Evolutionary conservation across 2,888 invertebrate genomes (phyloP).

Genomic region (Crepidodera aurea): DNA sequence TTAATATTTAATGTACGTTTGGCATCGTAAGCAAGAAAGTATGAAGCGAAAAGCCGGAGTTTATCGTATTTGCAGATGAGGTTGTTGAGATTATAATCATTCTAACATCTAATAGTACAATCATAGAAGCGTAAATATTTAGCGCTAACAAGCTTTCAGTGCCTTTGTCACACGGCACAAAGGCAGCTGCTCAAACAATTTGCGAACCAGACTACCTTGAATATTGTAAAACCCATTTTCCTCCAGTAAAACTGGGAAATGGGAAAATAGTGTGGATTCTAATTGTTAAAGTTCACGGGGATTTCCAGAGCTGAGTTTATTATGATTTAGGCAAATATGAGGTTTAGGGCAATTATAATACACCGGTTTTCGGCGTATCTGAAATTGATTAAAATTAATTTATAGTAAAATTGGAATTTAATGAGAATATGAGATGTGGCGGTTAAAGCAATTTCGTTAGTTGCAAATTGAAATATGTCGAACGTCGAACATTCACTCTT

Average conservation of each 20-base stretch:
- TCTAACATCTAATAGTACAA: slow-evolving; percentile 19
- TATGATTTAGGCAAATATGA: not conserved
- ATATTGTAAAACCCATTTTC: slow-evolving; percentile 15
- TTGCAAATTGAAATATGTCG: too few species aligned
- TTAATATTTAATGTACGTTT: slow-evolving; percentile 12
- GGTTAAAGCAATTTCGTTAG: too few species aligned
- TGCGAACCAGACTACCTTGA: slow-evolving; percentile 24
- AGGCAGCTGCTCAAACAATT: slow-evolving; percentile 22
- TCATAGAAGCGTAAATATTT: slow-evolving; percentile 22
- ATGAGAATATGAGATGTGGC: too few species aligned
- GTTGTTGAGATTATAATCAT: slow-evolving; percentile 20
- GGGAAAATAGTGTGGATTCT: slow-evolving; percentile 23
- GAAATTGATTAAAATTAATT: too few species aligned
- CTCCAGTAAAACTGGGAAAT: slow-evolving; percentile 11
- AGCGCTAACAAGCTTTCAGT: slow-evolving; percentile 19
- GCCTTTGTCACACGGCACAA: slow-evolving; percentile 20
- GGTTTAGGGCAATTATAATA: not conserved
- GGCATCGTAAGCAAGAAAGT: not conserved
- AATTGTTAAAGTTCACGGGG: slow-evolving; percentile 19
- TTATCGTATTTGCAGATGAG: slow-evolving; percentile 21
- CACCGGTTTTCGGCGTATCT: not conserved
- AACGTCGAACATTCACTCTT: too few species aligned
- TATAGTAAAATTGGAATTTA: too few species aligned
- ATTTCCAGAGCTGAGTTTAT: not conserved
- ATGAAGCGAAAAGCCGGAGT: not conserved